Evolutionary conservation across 53 echinoderm and acorn worm species (phyloP).

Genomic region (Apostichopus leukothele): DNA sequence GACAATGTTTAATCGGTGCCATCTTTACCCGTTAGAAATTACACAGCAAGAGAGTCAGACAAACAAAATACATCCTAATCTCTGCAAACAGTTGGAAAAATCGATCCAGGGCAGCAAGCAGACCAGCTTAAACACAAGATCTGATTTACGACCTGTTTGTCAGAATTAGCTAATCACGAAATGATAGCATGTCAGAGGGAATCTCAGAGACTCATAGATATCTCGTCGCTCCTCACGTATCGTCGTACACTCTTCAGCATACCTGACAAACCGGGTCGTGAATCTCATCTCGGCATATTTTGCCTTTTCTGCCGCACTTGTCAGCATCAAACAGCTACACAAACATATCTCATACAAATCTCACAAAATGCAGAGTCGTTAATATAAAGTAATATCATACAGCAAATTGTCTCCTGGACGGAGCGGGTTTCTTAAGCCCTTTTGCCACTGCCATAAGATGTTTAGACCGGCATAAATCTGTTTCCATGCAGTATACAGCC

Average conservation of each 20-base stretch:
- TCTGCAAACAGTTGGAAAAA: not conserved
- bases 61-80: no score
- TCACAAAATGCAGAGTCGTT: constrained; percentile 6
- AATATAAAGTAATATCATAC: not conserved
- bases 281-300: not conserved
- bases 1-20: no score
- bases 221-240: not conserved
- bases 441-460: constrained; percentile 24
- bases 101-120: not conserved
- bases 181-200: not conserved
- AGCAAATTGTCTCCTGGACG: constrained; percentile 5
- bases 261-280: not conserved
- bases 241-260: not conserved
- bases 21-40: no score
- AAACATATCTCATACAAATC: constrained; percentile 11
- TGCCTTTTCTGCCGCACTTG: not conserved
- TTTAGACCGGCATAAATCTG: constrained; percentile 31
- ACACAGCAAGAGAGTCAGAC: no score
- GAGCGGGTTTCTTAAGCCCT: not conserved
- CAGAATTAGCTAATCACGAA: constrained; percentile 7
- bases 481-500: not conserved
- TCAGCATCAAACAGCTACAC: not conserved
- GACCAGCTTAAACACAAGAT: not conserved
- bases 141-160: not conserved
- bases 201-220: not conserved